A percentile compares a stretch with the other conserved stretches of the same genome.
Evolutionary conservation across 2,797 vertebrate species (phyloP).

Genomic region (Columba guinea): DNA sequence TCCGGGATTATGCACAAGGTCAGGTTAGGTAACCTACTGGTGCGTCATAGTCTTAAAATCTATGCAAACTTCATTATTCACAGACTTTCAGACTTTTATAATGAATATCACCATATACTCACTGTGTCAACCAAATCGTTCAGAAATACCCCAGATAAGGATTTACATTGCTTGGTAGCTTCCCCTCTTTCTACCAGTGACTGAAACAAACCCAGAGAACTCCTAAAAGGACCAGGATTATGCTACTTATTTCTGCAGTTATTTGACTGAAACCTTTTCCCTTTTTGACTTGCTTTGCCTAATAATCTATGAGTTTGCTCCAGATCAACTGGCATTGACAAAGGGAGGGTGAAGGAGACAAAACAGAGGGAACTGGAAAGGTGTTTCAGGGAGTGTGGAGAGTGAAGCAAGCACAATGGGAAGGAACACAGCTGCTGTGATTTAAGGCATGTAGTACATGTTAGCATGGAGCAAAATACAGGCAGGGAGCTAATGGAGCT

Average conservation of each 20-base stretch:
- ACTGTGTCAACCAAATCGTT: background rate
- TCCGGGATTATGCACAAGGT: background rate
- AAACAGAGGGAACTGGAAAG: background rate
- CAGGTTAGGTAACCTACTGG: background rate
- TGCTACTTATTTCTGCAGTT: background rate
- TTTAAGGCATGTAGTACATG: background rate
- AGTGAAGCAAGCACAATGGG: background rate
- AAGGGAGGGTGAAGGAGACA: background rate
- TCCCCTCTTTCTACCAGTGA: background rate
- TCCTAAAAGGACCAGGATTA: background rate
- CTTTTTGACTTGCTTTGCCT: background rate
- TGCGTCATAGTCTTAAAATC: background rate
- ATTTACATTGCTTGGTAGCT: background rate
- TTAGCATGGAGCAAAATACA: background rate
- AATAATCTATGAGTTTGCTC: background rate
- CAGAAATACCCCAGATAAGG: background rate
- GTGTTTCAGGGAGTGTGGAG: background rate
- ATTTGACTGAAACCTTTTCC: background rate
- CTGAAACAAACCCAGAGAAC: background rate
- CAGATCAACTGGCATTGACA: background rate
- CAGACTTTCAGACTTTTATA: background rate
- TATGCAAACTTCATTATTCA: background rate
- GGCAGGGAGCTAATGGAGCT: conserved; percentile 17
- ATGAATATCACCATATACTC: background rate
- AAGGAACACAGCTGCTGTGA: background rate